Base-by-base conservation (phyloP, 2,797 vertebrate genomes). In the Lepidocolaptes lacrymiger region DNA sequence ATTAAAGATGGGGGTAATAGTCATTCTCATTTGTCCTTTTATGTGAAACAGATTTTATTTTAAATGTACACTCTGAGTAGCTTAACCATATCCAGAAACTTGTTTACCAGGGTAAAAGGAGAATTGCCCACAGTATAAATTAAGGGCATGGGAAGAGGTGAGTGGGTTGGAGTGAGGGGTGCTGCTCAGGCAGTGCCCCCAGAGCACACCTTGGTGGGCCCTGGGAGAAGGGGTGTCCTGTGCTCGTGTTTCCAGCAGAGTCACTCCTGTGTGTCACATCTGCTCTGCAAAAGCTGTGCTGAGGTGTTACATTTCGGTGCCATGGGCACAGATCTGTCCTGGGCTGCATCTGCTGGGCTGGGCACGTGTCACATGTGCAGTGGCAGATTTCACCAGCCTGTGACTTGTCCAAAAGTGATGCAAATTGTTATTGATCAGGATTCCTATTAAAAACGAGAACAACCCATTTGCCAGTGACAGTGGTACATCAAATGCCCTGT, bases 11-110 rank as follows among this genome's bases (percentile, higher is more conserved):
- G 96, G 95, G 96, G 96, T 91, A 97, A 96, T 78, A 96, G 88
- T 95, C 96, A 88, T 97, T 97, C 96, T 98, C 95, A 95, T 98
- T 98, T 98, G 97, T 98, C 97, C 96, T 97, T 97, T 98, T 97
- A 98, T 98, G 97, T 86, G 96, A 98, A 98, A 97, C 98, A 98
- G 97, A 98, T 98, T 98, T 97, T 93, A 91, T 92, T 97, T 55
- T 91, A 96, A 97, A 97, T 96, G 97, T 97, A 91, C 87, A 84
- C 84, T 96, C 84, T 28, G 97, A 95, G 95, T 55, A 67, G 94
- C 91, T 96, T 97, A 98, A 98, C 88, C 76, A 91, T 94, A 94
- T 90, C 96, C 98, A 98, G 97, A 97, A 62, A 89, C 88, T 72
- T 91, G 89, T 78, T 94, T 96, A 91, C 46, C 92, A 69, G 92